Percentiles rank a stretch among this genome's conserved stretches.
phyloP scores from a whole-genome alignment of 2,113 vertebrate genomes.

The Anhinga anhinga region DNA sequence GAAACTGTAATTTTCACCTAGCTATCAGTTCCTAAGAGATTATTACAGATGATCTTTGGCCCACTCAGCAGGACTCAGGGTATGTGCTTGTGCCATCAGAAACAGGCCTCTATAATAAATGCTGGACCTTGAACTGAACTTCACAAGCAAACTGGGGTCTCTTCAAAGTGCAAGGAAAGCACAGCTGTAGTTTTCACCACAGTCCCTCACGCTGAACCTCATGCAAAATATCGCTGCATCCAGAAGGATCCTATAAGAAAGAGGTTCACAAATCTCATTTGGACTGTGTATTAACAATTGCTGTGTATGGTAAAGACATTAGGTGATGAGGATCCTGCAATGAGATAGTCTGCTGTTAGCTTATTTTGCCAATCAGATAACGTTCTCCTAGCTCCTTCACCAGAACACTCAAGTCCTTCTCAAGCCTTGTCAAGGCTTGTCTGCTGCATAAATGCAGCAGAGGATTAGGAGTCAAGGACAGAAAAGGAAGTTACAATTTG shows the following conservation, averaged over 20 bases:
- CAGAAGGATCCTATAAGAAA: background rate
- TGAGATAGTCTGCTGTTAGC: background rate
- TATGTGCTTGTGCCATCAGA: background rate
- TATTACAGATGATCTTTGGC: background rate
- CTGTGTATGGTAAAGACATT: background rate
- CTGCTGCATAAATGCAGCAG: background rate
- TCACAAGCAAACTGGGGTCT: background rate
- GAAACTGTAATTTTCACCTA: slow-evolving; percentile 15
- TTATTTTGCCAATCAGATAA: background rate
- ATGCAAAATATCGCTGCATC: background rate
- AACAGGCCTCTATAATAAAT: background rate
- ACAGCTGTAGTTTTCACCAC: background rate
- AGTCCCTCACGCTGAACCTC: background rate
- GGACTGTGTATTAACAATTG: background rate
- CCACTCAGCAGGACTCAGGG: background rate
- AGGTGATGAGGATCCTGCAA: background rate
- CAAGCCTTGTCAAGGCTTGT: background rate
- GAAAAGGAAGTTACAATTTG: background rate
- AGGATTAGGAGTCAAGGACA: background rate
- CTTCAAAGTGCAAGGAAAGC: background rate
- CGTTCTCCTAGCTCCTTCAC: background rate
- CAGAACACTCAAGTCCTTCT: background rate
- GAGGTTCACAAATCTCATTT: background rate
- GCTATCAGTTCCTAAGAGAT: background rate
- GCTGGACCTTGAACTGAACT: background rate